phyloP scores from a whole-genome alignment of 2,888 invertebrate genomes.

The Ditula angustiorana region DNA sequence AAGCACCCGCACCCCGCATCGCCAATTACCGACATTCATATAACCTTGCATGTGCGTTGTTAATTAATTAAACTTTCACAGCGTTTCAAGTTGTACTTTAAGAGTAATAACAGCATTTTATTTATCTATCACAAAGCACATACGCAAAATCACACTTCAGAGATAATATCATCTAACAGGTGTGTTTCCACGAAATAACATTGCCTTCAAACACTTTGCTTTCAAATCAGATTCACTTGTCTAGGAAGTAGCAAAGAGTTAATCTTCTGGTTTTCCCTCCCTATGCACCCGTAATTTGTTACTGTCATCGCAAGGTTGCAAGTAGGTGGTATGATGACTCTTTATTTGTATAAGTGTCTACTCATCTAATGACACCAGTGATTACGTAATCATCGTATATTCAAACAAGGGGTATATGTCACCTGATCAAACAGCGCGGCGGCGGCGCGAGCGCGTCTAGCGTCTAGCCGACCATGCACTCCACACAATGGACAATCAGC shows the following conservation, averaged over 20 bases:
- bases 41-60: neutral
- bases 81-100: neutral
- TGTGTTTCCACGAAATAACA: neutral
- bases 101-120: neutral
- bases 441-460: constrained; percentile 46
- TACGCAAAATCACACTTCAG: neutral
- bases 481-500: constrained; percentile 60
- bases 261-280: neutral
- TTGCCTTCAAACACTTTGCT: too few species aligned
- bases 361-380: constrained; percentile 15
- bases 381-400: constrained; percentile 32
- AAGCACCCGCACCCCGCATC: neutral
- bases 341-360: constrained; percentile 3
- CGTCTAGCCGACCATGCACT: constrained; percentile 52
- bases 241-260: neutral
- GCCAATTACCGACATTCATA: neutral
- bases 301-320: neutral
- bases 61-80: neutral
- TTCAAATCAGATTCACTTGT: neutral
- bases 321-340: neutral
- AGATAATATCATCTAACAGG: neutral
- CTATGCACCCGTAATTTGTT: neutral
- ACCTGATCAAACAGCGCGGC: constrained; percentile 44
- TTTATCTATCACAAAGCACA: neutral
- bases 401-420: constrained; percentile 37